These are phyloP conservation scores for Hephaestus fuliginosus DNA, from an alignment of 2,797 vertebrate species.

Conservation along the genomic window DNA sequence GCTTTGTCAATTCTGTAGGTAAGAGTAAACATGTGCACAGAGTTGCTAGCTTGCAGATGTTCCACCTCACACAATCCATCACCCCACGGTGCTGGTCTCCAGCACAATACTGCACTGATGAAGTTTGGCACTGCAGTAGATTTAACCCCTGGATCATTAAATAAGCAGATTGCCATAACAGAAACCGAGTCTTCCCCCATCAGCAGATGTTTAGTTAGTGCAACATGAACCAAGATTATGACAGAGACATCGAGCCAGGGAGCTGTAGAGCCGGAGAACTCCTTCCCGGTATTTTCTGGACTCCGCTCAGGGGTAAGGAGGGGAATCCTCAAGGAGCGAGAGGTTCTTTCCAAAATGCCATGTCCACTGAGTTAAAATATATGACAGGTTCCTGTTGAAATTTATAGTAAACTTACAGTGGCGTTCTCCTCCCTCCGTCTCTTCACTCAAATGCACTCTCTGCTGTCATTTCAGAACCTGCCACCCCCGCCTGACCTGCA, in stretches of 20 bases:
- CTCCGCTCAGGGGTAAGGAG: neutral
- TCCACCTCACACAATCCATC: slow-evolving; percentile 10
- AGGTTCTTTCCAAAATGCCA: slow-evolving; percentile 18
- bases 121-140: slow-evolving; percentile 28
- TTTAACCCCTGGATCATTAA: slow-evolving; percentile 49
- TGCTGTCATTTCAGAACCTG: too few species aligned
- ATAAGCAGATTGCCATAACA: slow-evolving; percentile 49
- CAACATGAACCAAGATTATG: slow-evolving; percentile 43
- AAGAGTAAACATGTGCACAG: neutral
- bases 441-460: too few species aligned
- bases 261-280: slow-evolving; percentile 27
- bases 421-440: too few species aligned
- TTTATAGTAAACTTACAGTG: neutral
- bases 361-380: neutral
- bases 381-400: neutral
- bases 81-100: neutral
- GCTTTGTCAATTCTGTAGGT: neutral
- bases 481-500: too few species aligned
- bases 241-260: slow-evolving; percentile 45
- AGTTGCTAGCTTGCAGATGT: slow-evolving; percentile 14
- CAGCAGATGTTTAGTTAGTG: slow-evolving; percentile 56
- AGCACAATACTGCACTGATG: slow-evolving; percentile 11
- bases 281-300: slow-evolving; percentile 9
- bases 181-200: slow-evolving; percentile 38
- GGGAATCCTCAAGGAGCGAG: slow-evolving; percentile 30